phyloP scores from a whole-genome alignment of 2,888 invertebrate species.

The Matsumyia berberina region DNA sequence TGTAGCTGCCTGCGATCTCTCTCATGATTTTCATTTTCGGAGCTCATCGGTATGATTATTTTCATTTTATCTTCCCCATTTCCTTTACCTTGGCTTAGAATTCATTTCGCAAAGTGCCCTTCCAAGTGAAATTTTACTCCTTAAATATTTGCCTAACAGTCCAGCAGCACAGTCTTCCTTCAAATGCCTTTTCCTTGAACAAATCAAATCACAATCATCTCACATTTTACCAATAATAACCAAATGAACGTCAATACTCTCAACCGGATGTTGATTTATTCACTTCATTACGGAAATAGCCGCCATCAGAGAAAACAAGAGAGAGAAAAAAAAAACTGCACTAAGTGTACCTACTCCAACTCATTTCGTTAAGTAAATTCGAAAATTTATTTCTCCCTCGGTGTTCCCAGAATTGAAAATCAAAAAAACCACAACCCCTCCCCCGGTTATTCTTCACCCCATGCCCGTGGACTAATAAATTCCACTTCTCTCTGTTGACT shows the following conservation, averaged over 20 bases:
- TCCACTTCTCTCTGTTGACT: constrained; percentile 48
- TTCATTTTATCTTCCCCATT: no score
- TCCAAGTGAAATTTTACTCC: no score
- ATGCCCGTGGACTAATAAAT: constrained; percentile 35
- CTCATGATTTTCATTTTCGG: no score
- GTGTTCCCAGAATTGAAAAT: constrained; percentile 1
- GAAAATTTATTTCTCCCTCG: constrained; percentile 18
- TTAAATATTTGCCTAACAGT: no score
- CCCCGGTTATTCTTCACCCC: constrained; percentile 4
- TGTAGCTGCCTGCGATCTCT: no score
- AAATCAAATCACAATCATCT: constrained; percentile 7
- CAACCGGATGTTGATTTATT: constrained; percentile 47
- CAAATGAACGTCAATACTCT: constrained; percentile 27
- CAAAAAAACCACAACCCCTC: constrained; percentile 8
- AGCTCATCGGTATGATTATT: no score
- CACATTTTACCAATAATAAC: background rate
- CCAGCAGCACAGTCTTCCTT: no score
- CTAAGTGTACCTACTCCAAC: background rate
- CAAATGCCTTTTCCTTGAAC: background rate
- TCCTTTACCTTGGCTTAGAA: no score
- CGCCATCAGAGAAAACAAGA: no score
- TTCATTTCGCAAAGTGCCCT: no score
- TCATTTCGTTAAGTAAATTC: constrained; percentile 20
- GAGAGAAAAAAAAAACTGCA: background rate
- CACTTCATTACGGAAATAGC: constrained; percentile 32